Base-by-base conservation (phyloP, 2,797 vertebrate genomes). In the Dendrocincla fuliginosa region DNA sequence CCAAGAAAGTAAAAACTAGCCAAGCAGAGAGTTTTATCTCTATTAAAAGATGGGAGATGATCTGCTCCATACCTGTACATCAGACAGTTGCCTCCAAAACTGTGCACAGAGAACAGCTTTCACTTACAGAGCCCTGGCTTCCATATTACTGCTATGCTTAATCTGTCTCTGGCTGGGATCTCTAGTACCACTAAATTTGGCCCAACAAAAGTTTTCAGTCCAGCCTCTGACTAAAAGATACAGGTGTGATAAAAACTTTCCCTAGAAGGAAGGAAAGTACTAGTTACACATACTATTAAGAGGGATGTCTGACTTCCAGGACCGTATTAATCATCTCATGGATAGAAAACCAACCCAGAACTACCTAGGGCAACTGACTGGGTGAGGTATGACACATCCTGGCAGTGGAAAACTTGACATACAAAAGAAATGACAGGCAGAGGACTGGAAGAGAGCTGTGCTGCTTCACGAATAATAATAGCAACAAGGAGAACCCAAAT, bases 381-480 rank as follows among this genome's bases (percentile, higher is more conserved):
- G 55, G 42, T 70, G 59, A 94, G 63, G 16, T 55, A 27, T 87
- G 77, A 95, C 65, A 76, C 32, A 42, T 56, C 70, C 69, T 92
- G 90, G 53, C 84, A 85, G 55, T 18, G 69, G 80, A 77, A 96
- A 77, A 89, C 27, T 59, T 95, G 95, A 96, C 2, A 3, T 53
- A 75, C 18, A 83, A 59, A 83, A 82, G 84, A 88, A 87, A 86
- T 60, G 89, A 93, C 88, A 88, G 53, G 41, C 30, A 49, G 74
- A 87, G 63, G 87, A 28, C 47, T 86, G 44, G 39, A 89, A 76
- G 74, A 74, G 64, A 90, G 56, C 37, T 59, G 24, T 41, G 35
- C 59, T 90, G 67, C 44, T 80, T 84, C 73, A 55, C 20, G 57
- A 88, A 20, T 39, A 85, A 15, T 35, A 88, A 84, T 24, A 84